These are phyloP conservation scores for Agonopterix alstromeriana DNA, from an alignment of 2,888 invertebrate species.

Conservation along the genomic window DNA sequence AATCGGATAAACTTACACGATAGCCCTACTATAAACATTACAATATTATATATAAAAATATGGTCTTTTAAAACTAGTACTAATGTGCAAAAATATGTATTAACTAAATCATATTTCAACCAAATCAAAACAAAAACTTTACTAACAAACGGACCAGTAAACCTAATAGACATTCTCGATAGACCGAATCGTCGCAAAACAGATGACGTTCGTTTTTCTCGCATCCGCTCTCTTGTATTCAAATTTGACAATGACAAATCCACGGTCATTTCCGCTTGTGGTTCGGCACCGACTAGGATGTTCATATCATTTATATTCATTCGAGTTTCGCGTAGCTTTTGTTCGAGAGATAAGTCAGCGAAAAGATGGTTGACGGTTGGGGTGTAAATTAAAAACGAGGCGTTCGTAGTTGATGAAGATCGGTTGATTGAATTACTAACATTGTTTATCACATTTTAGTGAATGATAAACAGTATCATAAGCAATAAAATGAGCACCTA, in stretches of 20 bases:
- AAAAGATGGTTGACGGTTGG: conserved; percentile 33
- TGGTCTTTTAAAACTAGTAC: too few species aligned
- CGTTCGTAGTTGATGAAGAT: not conserved
- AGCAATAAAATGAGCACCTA: too few species aligned
- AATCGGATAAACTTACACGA: too few species aligned
- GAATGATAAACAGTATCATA: too few species aligned
- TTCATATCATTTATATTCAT: conserved; percentile 70
- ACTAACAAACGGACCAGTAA: conserved; percentile 4
- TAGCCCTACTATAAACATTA: too few species aligned
- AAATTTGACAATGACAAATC: conserved; percentile 74
- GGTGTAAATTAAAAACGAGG: conserved; percentile 38
- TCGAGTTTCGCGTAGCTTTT: conserved; percentile 47
- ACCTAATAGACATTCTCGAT: conserved; percentile 2
- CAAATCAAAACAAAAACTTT: not conserved
- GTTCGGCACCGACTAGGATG: conserved; percentile 39
- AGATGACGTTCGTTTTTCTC: conserved; percentile 68
- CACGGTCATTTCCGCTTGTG: conserved; percentile 61
- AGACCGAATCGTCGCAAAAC: conserved; percentile 28
- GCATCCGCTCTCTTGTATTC: conserved; percentile 63
- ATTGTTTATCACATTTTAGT: too few species aligned
- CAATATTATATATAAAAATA: too few species aligned
- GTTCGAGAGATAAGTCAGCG: conserved; percentile 44
- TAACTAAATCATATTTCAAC: not conserved
- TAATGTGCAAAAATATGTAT: too few species aligned
- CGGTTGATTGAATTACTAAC: too few species aligned